phyloP scores from a whole-genome alignment of 2,113 vertebrate species.

The Campylorhamphus procurvoides region DNA sequence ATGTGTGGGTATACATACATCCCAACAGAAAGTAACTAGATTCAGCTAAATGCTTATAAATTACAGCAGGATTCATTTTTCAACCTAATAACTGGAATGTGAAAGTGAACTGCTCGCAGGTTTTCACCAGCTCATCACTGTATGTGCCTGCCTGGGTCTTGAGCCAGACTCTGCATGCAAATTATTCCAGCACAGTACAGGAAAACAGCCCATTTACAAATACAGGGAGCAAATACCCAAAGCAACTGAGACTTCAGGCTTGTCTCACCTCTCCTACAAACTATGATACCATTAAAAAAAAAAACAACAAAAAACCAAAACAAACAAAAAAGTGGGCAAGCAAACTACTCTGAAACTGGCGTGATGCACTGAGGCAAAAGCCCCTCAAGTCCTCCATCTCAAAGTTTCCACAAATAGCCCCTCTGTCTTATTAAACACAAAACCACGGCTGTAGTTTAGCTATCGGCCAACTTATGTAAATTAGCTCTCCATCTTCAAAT shows the following conservation, averaged over 20 bases:
- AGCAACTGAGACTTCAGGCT: neutral
- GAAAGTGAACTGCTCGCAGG: neutral
- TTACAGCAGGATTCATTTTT: neutral
- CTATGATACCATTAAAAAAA: neutral
- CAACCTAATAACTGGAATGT: neutral
- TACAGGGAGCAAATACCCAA: too few species aligned
- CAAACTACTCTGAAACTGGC: neutral
- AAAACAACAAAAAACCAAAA: neutral
- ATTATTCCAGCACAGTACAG: neutral
- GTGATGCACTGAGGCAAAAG: neutral
- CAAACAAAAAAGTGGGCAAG: neutral
- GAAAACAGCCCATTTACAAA: neutral
- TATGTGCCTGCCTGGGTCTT: neutral
- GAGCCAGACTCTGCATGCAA: neutral
- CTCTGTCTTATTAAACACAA: too few species aligned
- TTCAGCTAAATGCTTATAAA: neutral
- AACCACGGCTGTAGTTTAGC: neutral
- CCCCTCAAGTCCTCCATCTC: neutral
- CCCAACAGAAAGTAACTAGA: neutral
- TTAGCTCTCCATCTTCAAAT: neutral
- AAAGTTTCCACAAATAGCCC: neutral
- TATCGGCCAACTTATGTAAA: neutral
- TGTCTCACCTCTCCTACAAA: neutral
- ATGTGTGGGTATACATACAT: neutral
- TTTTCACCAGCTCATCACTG: neutral